Base-by-base conservation (phyloP, 2,113 vertebrate species). In the Ictalurus furcatus region DNA sequence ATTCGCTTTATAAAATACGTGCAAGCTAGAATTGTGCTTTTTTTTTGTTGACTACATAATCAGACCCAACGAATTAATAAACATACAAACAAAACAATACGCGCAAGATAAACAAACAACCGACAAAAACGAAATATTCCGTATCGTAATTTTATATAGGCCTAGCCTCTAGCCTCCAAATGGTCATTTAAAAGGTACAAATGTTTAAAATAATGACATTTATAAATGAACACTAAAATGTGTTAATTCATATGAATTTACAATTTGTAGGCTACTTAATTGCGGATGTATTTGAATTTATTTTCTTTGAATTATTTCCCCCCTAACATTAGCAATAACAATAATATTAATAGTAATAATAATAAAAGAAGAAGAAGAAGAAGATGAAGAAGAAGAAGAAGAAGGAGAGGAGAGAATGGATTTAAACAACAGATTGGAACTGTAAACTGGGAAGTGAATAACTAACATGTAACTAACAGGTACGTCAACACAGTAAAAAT, bases 401-500 rank as follows among this genome's bases (percentile, higher is more conserved):
- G 34, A 40, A 40, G 1, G 48, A 54, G 28, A 48, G 56, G 23
- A 7, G 1, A 81, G 40, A 87, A 48, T 37, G 8, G 28, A 21
- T 69, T 9, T 67, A 59, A 80, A 28, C 2, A 56, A 52, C 4
- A 61, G 30, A 34, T 79, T 84, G 48, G 48, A 69, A 59, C 56
- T 80, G 44, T 44, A 48, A 48, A 48, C 4, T 30, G 48, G n/a
- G 52, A 84, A 63, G 58, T 63, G 58, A 84, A 84, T 44, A 63
- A 59, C 54, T 59, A 37, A 40, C 67, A 85, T 87, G 92, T 67
- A 91, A 91, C 87, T 88, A 91, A 90, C 87, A 89, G 84, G 88
- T 88, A 89, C 89, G 88, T 85, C 89, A 90, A 90, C 89, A 90
- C 82, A 71, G 87, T 87, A 78, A 87, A 74, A 86, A 83, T 88